Percentiles rank a stretch among this genome's conserved stretches.
These are phyloP conservation scores for Ditylenchus weischeri DNA, from an alignment of 2,888 invertebrate genomes.

Conservation along the genomic window DNA sequence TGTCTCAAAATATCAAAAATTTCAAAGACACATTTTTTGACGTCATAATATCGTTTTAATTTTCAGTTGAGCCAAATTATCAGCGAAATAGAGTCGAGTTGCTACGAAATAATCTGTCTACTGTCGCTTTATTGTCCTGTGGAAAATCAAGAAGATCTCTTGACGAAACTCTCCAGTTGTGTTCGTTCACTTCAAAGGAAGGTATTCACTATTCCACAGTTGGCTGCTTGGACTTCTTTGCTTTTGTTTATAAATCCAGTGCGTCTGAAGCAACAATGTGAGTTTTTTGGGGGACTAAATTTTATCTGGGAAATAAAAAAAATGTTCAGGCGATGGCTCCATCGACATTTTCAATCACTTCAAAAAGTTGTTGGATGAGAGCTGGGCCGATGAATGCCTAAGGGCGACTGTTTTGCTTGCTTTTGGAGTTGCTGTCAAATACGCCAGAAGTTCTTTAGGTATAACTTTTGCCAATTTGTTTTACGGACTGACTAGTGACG, in stretches of 20 bases:
- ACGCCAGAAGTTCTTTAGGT: constrained; percentile 24
- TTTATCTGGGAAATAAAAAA: constrained; percentile 5
- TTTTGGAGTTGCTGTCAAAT: constrained; percentile 23
- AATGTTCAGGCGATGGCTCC: constrained; percentile 26
- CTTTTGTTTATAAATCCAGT: constrained; percentile 23
- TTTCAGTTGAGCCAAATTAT: constrained; percentile 18
- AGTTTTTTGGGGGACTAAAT: neutral
- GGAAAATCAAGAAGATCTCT: constrained; percentile 12
- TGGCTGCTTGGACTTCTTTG: constrained; percentile 23
- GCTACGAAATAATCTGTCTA: constrained; percentile 25
- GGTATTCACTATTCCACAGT: constrained; percentile 17
- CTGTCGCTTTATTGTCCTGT: constrained; percentile 18
- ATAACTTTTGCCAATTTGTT: neutral
- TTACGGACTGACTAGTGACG: too few relatives aligned
- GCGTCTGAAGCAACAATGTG: constrained; percentile 24
- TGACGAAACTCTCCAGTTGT: constrained; percentile 13
- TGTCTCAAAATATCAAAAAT: too few relatives aligned
- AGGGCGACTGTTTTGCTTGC: constrained; percentile 20
- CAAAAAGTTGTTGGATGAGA: constrained; percentile 10
- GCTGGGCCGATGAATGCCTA: constrained; percentile 17
- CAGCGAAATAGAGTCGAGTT: constrained; percentile 19
- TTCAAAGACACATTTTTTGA: too few relatives aligned
- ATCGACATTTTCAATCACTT: constrained; percentile 21
- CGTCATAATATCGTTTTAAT: neutral
- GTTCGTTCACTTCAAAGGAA: constrained; percentile 8